phyloP scores from a whole-genome alignment of 2,888 invertebrate species.

The Acronicta alni region DNA sequence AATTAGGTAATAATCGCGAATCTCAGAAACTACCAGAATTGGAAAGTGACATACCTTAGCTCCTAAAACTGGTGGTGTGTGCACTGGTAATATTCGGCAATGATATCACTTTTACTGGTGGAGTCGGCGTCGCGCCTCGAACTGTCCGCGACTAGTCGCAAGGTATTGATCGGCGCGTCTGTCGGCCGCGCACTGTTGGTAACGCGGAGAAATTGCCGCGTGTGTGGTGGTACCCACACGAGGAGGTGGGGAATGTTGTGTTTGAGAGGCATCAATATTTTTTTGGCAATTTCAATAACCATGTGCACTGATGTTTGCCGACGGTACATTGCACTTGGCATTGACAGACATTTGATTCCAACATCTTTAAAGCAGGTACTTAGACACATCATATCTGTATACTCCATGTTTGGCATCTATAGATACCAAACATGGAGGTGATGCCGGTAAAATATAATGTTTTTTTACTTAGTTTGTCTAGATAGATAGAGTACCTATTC shows the following conservation, averaged over 20 bases:
- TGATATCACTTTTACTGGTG: conserved; percentile 51
- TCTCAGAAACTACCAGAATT: conserved; percentile 39
- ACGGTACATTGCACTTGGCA: conserved; percentile 34
- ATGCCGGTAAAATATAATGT: too few relatives aligned
- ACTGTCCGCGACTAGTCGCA: conserved; percentile 3
- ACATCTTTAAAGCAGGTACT: background rate
- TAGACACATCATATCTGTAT: too few relatives aligned
- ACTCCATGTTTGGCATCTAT: too few relatives aligned
- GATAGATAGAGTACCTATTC: too few relatives aligned
- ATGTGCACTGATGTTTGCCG: conserved; percentile 1
- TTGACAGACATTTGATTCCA: conserved; percentile 2
- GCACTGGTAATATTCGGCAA: conserved; percentile 35
- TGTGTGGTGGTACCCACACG: conserved; percentile 20
- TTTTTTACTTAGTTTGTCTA: too few relatives aligned
- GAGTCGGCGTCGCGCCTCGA: conserved; percentile 3
- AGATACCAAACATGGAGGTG: too few relatives aligned
- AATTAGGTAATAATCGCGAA: conserved; percentile 19
- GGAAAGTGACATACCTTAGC: conserved; percentile 57
- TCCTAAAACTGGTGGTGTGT: conserved; percentile 27
- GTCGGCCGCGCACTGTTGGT: conserved; percentile 31
- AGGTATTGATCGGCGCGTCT: conserved; percentile 36
- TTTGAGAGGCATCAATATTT: background rate
- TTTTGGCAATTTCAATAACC: conserved; percentile 6
- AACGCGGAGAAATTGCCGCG: conserved; percentile 35
- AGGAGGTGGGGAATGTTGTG: conserved; percentile 30